Base-by-base conservation (phyloP, 1,140 invertebrate species). In the Ceratosolen solmsi region DNA sequence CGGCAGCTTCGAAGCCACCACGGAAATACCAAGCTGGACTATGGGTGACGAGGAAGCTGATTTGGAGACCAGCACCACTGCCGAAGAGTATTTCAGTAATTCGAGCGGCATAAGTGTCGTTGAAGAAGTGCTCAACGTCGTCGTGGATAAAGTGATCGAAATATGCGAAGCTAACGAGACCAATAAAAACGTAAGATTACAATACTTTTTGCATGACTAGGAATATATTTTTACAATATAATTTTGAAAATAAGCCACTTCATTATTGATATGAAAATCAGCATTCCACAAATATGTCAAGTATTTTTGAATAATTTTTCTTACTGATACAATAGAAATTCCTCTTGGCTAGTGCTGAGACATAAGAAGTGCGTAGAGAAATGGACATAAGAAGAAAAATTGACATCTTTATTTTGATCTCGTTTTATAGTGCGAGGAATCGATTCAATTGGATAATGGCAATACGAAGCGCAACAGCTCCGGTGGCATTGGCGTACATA, bases 11-110 rank as follows among this genome's bases (percentile, higher is more conserved):
- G 90, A 91, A n/a, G 84, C 87, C 0, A 89, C 87, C 13, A 85
- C 85, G 0, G 90, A 91, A 49, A 86, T 92, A 41, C 90, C 91
- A 0, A 90, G 90, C 78, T 92, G 91, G 91, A 90, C 88, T n/a
- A 88, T 90, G 89, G 87, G 90, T 36, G 89, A 91, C 36, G 89
- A 91, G 58, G 90, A 91, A 22, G 85, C 76, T 25, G 92, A 93
- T 17, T 82, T 92, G 0, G 93, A 94, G 72, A 88, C 92, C 2
- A 94, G 93, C 5, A 91, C 93, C 33, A 89, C 93, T 0, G 93
- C 94, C 2, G 94, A 94, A 79, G 94, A 94, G 76, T 94, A 93
- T 82, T 94, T 94, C 73, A 91, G 88, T 58, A 91, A 92, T 71
- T 89, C 88, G 5, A 90, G 87, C 72, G 87, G 88, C 11, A 77